Base-by-base conservation (phyloP, 2,113 vertebrate genomes). In the Lamprologus callipterus region DNA sequence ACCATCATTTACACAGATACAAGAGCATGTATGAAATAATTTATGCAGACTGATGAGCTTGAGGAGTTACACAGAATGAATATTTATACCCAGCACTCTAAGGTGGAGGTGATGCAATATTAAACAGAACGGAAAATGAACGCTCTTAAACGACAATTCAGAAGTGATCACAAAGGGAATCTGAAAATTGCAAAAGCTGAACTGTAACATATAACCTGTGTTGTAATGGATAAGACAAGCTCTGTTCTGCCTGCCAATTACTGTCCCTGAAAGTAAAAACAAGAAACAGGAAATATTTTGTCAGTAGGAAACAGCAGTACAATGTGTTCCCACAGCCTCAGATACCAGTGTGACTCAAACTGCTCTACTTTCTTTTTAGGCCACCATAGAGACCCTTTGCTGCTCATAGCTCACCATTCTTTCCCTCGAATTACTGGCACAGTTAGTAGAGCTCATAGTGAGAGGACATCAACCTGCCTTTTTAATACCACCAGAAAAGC, bases 311-410 rank as follows among this genome's bases (percentile, higher is more conserved):
- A 58, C 60, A 54, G 33, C 14, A 55, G 49, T n/a, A 10, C 63
- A 85, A 80, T 21, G 81, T 85, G 73, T 65, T 68, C 60, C 21
- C 79, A 42, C n/a, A 54, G 31, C 60, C 28, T 86, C 49, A 1
- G 79, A 87, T 6, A 81, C 40, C 81, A 37, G 68, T 45, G 49
- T 8, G 12, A 85, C 57, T 87, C 73, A 84, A 28, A 73, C 28
- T 93, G 95, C 87, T 95, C 93, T 17, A 94, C 23, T 93, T 95
- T 93, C 75, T 88, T 92, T 93, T 86, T 87, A 88, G 92, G 87
- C 86, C 93, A 91, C 53, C 85, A 26, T 54, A 63, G 82, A 87
- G 88, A 89, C 68, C 68, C 9, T 2, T 53, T n/a, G 79, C 88
- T 84, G 87, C 73, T 89, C 91, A 82, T 42, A 83, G 81, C 86